A percentile compares a stretch with the other conserved stretches of the same genome.
phyloP scores from a whole-genome alignment of 2,888 invertebrate genomes.

The Calameuta idolon region DNA sequence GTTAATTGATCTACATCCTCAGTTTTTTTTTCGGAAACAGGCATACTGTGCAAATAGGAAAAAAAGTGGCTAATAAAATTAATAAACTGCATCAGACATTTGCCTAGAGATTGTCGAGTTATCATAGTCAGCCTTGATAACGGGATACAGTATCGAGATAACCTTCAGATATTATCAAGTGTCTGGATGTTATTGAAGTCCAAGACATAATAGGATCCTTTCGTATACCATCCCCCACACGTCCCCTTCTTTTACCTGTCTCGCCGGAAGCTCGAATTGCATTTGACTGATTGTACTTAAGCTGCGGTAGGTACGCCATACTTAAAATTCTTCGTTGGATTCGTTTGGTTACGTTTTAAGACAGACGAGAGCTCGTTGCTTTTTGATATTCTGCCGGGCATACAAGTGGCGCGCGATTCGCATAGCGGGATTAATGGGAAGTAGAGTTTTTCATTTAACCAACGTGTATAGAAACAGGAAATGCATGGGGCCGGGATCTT shows the following conservation, averaged over 20 bases:
- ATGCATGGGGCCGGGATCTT: not conserved
- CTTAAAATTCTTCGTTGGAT: not conserved
- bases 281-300: not conserved
- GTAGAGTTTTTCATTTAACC: not conserved
- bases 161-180: not conserved
- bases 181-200: conserved; percentile 5
- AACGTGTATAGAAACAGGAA: not conserved
- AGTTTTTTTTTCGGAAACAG: not conserved
- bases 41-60: not conserved
- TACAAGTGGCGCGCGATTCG: not conserved
- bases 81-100: not conserved
- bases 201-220: conserved; percentile 19
- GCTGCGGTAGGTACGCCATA: not conserved
- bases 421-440: not conserved
- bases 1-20: not conserved
- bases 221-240: not conserved
- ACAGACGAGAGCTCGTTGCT: not conserved
- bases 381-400: not conserved
- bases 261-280: conserved; percentile 4
- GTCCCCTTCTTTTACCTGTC: not conserved
- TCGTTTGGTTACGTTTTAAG: not conserved
- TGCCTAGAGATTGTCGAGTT: not conserved
- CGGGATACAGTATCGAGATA: conserved; percentile 5
- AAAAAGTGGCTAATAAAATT: not conserved
- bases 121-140: not conserved